Conservation (phyloP, 2,113 vertebrate species). For the Callospermophilus lateralis region DNA sequence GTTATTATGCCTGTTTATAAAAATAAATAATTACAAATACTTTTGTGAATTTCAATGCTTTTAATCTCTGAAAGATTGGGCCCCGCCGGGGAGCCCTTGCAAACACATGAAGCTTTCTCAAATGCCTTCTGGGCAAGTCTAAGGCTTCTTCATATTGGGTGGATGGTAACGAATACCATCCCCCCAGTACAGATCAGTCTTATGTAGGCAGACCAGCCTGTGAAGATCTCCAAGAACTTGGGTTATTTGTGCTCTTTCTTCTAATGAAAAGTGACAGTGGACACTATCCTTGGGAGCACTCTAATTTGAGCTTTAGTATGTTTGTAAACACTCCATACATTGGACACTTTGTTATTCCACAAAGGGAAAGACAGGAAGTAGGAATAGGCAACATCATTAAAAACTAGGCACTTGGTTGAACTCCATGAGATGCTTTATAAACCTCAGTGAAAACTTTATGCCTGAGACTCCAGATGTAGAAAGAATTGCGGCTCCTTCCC, state of each 20-base stretch:
- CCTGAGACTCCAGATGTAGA: neutral
- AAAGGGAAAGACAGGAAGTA: constrained; percentile 11
- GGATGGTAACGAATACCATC: constrained; percentile 59
- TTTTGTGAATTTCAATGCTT: constrained; percentile 41
- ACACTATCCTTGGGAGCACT: too few species aligned
- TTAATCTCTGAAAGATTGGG: constrained; percentile 65
- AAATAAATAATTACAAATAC: constrained; percentile 66
- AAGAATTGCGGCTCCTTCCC: neutral
- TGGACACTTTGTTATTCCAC: constrained; percentile 42
- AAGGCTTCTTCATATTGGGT: constrained; percentile 45
- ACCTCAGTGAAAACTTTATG: neutral
- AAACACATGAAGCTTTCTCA: constrained; percentile 27
- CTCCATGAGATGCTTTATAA: neutral
- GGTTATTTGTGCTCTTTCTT: too few species aligned
- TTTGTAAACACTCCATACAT: too few species aligned
- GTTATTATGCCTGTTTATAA: constrained; percentile 52
- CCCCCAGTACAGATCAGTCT: neutral
- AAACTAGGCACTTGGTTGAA: neutral
- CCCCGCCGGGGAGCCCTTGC: constrained; percentile 45
- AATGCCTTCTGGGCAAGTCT: constrained; percentile 37
- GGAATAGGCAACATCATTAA: neutral
- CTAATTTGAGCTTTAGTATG: too few species aligned
- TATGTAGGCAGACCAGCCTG: too few species aligned
- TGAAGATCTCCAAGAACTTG: too few species aligned
- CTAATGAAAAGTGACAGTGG: too few species aligned